Conservation (phyloP, 2,888 invertebrate genomes). For the Melanchra persicariae region DNA sequence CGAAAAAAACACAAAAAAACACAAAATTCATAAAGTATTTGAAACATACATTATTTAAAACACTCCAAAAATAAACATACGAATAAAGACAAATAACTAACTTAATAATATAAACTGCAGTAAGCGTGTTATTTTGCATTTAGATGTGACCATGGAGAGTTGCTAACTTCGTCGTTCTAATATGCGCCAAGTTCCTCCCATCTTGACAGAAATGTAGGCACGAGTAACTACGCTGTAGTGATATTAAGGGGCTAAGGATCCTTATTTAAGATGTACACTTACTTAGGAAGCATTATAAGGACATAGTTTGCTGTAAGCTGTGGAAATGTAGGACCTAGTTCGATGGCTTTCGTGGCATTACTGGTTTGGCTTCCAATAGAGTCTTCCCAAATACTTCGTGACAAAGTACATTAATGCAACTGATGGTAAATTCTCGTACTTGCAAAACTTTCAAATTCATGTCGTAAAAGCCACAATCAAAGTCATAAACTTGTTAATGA, state of each 20-base stretch:
- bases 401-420: background rate
- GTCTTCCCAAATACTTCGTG: too few species aligned
- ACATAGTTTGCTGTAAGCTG: background rate
- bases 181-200: conserved; percentile 45
- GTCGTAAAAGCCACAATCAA: too few species aligned
- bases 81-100: conserved; percentile 6
- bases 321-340: background rate
- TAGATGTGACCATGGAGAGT: conserved; percentile 50
- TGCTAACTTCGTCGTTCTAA: conserved; percentile 45
- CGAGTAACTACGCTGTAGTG: conserved; percentile 15
- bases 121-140: conserved; percentile 29
- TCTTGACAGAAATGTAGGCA: conserved; percentile 42
- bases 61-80: background rate
- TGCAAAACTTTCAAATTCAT: too few species aligned
- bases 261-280: conserved; percentile 20
- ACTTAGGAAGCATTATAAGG: background rate
- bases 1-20: too few species aligned
- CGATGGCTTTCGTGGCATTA: background rate
- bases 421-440: too few species aligned
- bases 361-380: background rate
- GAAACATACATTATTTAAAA: background rate
- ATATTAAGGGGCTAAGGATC: conserved; percentile 14
- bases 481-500: too few species aligned
- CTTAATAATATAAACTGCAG: conserved; percentile 28
- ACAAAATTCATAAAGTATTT: too few species aligned